Conservation (phyloP, 2,797 vertebrate genomes). For the Pseudotriccus pelzelni region DNA sequence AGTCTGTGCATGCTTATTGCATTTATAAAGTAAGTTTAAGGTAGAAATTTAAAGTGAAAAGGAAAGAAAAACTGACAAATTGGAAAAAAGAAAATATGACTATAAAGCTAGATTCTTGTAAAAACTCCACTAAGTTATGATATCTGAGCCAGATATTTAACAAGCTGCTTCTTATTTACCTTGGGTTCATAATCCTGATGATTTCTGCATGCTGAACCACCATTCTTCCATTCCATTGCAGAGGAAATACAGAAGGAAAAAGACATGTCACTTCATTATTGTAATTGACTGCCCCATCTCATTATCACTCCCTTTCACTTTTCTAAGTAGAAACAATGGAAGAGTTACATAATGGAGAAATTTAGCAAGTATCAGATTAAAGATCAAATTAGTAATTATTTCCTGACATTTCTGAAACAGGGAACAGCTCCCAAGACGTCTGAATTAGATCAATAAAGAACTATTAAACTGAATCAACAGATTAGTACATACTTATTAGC, state of each 20-base stretch:
- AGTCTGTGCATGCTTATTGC: background rate
- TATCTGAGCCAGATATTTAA: background rate
- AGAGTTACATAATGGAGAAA: background rate
- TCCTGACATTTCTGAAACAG: background rate
- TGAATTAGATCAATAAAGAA: background rate
- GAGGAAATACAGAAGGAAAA: background rate
- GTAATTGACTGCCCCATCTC: background rate
- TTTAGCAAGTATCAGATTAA: background rate
- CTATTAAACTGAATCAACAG: background rate
- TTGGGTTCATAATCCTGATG: background rate
- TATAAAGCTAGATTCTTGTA: background rate
- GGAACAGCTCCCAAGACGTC: background rate
- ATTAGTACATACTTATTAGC: background rate
- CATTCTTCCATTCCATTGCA: background rate
- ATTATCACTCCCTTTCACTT: background rate
- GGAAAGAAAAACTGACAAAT: background rate
- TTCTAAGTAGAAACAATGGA: background rate
- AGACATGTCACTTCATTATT: background rate
- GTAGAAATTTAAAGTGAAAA: background rate
- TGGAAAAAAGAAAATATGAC: background rate
- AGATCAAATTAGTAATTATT: slow-evolving; percentile 11
- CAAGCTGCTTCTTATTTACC: background rate
- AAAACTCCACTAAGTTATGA: background rate
- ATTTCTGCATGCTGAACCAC: background rate
- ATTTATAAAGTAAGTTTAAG: background rate